phyloP scores from a whole-genome alignment of 2,888 invertebrate species.

The Dioctria linearis region DNA sequence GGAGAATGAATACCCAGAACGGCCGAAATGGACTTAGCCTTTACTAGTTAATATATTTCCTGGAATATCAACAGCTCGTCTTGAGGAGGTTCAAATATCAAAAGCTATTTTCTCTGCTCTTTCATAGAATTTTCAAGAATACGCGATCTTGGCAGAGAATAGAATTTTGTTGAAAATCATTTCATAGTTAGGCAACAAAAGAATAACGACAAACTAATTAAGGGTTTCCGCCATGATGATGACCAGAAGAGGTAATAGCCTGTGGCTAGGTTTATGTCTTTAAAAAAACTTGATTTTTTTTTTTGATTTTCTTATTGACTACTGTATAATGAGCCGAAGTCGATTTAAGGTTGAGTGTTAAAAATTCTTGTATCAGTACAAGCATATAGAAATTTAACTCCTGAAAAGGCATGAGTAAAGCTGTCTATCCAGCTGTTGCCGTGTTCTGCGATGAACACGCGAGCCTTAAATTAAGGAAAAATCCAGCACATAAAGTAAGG shows the following conservation, averaged over 20 bases:
- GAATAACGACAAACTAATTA: slow-evolving; percentile 19
- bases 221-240: slow-evolving; percentile 7
- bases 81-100: background rate
- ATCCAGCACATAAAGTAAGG: too few species aligned
- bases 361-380: too few species aligned
- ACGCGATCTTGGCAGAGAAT: background rate
- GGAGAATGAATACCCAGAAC: background rate
- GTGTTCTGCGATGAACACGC: too few species aligned
- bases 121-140: background rate
- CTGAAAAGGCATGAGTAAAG: too few species aligned
- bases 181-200: background rate
- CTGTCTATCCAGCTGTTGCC: too few species aligned
- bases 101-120: background rate
- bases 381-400: too few species aligned
- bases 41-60: background rate
- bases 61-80: background rate
- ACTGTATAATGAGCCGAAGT: slow-evolving; percentile 51
- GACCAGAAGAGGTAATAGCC: background rate
- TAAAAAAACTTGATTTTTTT: background rate
- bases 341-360: background rate
- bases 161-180: background rate
- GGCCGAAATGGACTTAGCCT: background rate
- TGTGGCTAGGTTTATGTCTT: background rate
- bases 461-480: too few species aligned
- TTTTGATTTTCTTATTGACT: slow-evolving; percentile 54